phyloP scores from a whole-genome alignment of 1,140 invertebrate species.

The Steinernema feltiae region DNA sequence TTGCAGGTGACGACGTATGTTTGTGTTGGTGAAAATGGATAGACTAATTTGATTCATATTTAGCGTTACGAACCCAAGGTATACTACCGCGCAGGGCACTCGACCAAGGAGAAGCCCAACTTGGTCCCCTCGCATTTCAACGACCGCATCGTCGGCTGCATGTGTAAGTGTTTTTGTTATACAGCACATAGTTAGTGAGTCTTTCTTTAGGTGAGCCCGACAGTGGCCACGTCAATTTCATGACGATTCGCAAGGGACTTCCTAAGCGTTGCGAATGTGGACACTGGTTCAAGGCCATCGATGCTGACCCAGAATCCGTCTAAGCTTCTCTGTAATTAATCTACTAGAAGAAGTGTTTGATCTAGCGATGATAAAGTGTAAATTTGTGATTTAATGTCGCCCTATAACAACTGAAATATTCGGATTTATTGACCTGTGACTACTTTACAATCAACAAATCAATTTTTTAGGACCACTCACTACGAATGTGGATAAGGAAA shows the following conservation, averaged over 20 bases:
- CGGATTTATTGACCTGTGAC: too few species aligned
- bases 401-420: too few species aligned
- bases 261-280: conserved; percentile 75
- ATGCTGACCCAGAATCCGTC: conserved; percentile 63
- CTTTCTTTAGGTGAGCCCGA: conserved; percentile 72
- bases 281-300: conserved; percentile 85
- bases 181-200: neutral
- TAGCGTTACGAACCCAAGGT: conserved; percentile 57
- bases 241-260: conserved; percentile 81
- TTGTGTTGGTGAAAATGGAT: too few species aligned
- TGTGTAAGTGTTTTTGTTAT: conserved; percentile 65
- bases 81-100: conserved; percentile 63
- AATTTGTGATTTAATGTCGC: neutral
- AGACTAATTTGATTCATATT: conserved; percentile 29
- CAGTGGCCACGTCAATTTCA: conserved; percentile 77
- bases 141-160: conserved; percentile 82
- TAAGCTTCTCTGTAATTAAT: conserved; percentile 56
- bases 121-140: conserved; percentile 80
- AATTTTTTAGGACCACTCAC: too few species aligned
- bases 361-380: conserved; percentile 15
- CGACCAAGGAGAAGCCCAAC: conserved; percentile 78
- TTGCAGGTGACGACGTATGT: conserved; percentile 77
- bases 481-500: too few species aligned
- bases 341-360: conserved; percentile 11
- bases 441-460: too few species aligned